A percentile compares a stretch with the other conserved stretches of the same genome.
Evolutionary conservation across 2,797 vertebrate genomes (phyloP).

Genomic region (Neostethus bicornis): DNA sequence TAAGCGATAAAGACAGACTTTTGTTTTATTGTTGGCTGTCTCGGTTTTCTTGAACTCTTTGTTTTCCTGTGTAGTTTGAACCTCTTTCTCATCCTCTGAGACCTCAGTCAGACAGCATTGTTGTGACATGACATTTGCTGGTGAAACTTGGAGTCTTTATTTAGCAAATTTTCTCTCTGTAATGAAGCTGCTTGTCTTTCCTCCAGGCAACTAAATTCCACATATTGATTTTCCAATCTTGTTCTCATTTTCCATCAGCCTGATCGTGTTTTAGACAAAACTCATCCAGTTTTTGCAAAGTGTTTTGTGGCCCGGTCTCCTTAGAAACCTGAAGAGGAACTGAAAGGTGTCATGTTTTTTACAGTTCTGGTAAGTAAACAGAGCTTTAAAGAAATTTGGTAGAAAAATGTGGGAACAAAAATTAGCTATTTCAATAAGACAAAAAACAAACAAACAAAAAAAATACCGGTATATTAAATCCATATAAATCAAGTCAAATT

Average conservation of each 20-base stretch:
- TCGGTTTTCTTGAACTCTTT: not conserved
- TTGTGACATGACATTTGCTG: not conserved
- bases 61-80: not conserved
- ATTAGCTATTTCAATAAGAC: not conserved
- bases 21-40: not conserved
- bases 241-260: not conserved
- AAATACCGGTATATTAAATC: no score
- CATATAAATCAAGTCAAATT: no score
- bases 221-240: conserved; percentile 7
- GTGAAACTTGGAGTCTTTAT: not conserved
- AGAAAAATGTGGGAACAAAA: not conserved
- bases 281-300: not conserved
- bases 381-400: not conserved
- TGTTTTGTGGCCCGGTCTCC: not conserved
- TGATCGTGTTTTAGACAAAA: conserved; percentile 1
- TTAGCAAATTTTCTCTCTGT: not conserved
- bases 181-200: conserved; percentile 5
- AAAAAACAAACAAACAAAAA: no score
- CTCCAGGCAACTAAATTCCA: conserved; percentile 1
- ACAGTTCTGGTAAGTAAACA: not conserved
- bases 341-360: not conserved
- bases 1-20: not conserved
- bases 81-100: not conserved
- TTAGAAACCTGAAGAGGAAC: not conserved
- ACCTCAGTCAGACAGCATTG: not conserved